Evolutionary conservation across 92 coral and sea anemone genomes (phyloP).

Genomic region (Epizoanthus ramosus): DNA sequence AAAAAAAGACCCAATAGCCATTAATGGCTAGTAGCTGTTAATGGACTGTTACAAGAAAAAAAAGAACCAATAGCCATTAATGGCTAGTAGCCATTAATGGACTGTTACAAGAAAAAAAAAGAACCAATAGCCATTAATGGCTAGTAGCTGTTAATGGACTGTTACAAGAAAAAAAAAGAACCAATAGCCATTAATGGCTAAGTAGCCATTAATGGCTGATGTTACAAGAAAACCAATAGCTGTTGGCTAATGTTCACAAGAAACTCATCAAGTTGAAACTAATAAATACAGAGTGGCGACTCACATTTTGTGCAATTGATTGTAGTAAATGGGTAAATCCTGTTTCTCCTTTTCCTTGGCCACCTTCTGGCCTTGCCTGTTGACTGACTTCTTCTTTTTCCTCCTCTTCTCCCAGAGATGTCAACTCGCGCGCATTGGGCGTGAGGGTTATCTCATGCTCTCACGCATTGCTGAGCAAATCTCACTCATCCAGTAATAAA

Average conservation of each 20-base stretch:
- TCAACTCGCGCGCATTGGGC: too few species aligned
- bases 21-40: too few species aligned
- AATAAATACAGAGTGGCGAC: slow-evolving; percentile 6
- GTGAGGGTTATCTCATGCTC: too few species aligned
- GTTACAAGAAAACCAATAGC: not conserved
- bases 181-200: not conserved
- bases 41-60: not conserved
- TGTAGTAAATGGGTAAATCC: too few species aligned
- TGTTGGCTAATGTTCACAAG: not conserved
- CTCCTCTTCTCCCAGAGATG: too few species aligned
- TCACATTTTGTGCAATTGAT: not conserved
- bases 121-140: not conserved
- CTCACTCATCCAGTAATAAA: too few species aligned
- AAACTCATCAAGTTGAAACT: not conserved
- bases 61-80: not conserved
- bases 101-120: not conserved
- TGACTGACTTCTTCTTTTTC: too few species aligned
- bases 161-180: not conserved
- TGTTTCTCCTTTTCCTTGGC: too few species aligned
- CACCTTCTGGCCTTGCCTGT: too few species aligned
- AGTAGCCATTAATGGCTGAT: not conserved
- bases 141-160: too few species aligned
- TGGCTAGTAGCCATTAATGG: too few species aligned
- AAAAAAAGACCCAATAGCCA: not conserved
- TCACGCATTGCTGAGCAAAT: too few species aligned